These are phyloP conservation scores for Pseudococcus viburni DNA, from an alignment of 2,888 invertebrate genomes.

Conservation along the genomic window DNA sequence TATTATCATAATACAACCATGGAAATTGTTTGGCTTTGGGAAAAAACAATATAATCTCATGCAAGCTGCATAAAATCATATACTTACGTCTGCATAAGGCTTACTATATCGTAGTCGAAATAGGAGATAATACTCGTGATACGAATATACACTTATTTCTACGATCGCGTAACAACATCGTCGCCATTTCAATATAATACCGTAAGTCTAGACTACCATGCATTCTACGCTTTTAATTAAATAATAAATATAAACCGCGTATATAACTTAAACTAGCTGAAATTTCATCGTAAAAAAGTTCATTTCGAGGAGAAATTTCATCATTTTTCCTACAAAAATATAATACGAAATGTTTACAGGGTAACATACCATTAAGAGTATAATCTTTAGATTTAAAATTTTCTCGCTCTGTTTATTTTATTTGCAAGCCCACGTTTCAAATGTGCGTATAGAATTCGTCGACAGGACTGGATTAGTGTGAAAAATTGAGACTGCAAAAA, in stretches of 20 bases:
- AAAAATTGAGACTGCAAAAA: neutral
- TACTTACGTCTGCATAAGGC: neutral
- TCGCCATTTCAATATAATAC: constrained; percentile 27
- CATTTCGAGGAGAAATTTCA: constrained; percentile 2
- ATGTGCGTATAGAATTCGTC: neutral
- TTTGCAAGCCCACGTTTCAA: neutral
- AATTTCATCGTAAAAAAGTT: constrained; percentile 6
- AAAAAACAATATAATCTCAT: neutral
- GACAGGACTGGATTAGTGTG: neutral
- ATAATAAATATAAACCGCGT: constrained; percentile 10
- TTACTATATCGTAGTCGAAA: neutral
- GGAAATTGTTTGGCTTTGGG: neutral
- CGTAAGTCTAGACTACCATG: neutral
- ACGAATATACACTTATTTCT: neutral
- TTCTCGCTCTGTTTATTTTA: constrained; percentile 25
- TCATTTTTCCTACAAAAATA: neutral
- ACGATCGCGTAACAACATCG: neutral
- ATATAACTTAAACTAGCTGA: constrained; percentile 14
- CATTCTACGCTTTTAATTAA: constrained; percentile 1
- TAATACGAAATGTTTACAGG: neutral
- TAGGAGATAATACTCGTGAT: neutral
- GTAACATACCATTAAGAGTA: constrained; percentile 9
- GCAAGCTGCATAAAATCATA: neutral
- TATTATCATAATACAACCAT: neutral
- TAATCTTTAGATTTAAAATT: constrained; percentile 22